phyloP scores from a whole-genome alignment of 2,888 invertebrate genomes.

The Hartigia nigra region DNA sequence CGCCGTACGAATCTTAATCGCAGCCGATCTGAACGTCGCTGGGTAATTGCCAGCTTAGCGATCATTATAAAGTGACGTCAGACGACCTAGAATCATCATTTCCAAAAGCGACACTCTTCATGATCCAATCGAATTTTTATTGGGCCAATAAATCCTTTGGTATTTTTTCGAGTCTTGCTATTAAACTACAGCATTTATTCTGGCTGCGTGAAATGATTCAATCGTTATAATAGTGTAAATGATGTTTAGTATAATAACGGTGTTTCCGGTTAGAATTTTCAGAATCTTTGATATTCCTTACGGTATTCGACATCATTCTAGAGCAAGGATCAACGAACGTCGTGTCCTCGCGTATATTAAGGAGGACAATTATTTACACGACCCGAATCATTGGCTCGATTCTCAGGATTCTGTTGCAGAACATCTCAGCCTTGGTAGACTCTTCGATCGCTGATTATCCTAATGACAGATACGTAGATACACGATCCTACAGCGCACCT shows the following conservation, averaged over 20 bases:
- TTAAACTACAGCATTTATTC: no score
- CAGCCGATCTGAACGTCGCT: conserved; percentile 47
- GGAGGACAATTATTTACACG: background rate
- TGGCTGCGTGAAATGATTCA: background rate
- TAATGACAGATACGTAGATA: background rate
- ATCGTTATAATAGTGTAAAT: background rate
- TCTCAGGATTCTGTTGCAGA: background rate
- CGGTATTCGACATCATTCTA: background rate
- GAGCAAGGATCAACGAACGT: conserved; percentile 7
- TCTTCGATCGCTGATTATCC: background rate
- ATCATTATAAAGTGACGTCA: conserved; percentile 48
- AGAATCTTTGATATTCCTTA: background rate
- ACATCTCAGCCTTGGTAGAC: no score
- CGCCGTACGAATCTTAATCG: conserved; percentile 60
- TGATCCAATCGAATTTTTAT: background rate
- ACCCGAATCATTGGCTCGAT: background rate
- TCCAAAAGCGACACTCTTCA: background rate
- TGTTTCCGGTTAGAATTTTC: background rate
- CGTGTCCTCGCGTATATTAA: background rate
- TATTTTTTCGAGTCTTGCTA: no score
- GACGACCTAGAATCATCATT: background rate
- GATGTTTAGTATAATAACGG: background rate
- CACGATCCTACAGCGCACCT: background rate
- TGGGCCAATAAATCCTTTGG: background rate
- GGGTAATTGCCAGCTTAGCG: conserved; percentile 63